A percentile compares a stretch with the other conserved stretches of the same genome.
Evolutionary conservation across 2,113 vertebrate species (phyloP).

Genomic region (Hippolais icterina): DNA sequence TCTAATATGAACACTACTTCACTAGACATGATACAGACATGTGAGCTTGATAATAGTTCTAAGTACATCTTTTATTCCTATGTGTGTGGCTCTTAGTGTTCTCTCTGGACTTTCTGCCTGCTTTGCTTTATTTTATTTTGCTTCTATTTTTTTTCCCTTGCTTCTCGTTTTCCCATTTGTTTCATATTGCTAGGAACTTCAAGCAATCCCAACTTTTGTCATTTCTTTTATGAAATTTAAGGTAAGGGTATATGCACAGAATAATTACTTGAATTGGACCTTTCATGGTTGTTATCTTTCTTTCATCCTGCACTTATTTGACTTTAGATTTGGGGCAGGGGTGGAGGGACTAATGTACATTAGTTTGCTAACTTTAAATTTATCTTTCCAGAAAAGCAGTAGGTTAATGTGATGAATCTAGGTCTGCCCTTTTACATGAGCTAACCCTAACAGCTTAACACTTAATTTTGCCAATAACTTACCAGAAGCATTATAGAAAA

Average conservation of each 20-base stretch:
- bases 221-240: constrained; percentile 84
- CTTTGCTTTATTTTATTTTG: constrained; percentile 43
- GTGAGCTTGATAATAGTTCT: not conserved
- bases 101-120: constrained; percentile 10
- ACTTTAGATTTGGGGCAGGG: fast-evolving
- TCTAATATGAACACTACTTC: not conserved
- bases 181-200: constrained; percentile 81
- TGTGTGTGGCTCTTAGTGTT: not conserved
- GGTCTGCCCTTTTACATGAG: not conserved
- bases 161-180: constrained; percentile 55
- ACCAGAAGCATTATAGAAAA: not conserved
- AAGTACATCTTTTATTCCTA: not conserved
- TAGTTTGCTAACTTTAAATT: constrained; percentile 13
- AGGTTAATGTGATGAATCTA: not conserved
- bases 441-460: not conserved
- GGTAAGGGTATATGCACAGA: constrained; percentile 80
- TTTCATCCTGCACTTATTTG: not conserved
- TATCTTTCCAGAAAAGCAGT: constrained; percentile 67
- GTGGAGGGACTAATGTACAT: not conserved
- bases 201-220: constrained; percentile 85
- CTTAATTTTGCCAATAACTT: not conserved
- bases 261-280: not conserved
- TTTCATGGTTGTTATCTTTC: not conserved
- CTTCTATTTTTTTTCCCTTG: not conserved
- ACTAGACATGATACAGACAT: not conserved